Evolutionary conservation across 2,888 invertebrate genomes (phyloP).

Genomic region (Luperina testacea): DNA sequence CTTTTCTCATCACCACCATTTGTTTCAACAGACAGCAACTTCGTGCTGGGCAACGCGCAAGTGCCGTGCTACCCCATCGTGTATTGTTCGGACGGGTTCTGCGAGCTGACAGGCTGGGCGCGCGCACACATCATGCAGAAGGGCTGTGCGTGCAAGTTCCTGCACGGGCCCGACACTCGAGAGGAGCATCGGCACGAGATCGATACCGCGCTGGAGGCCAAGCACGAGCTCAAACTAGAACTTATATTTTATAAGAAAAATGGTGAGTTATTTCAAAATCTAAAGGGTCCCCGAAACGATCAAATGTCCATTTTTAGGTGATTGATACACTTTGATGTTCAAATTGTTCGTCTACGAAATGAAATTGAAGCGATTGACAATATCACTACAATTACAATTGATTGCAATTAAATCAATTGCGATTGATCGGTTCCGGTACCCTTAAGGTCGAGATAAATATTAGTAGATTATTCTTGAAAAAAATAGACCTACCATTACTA

Average conservation of each 20-base stretch:
- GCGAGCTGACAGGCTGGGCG: constrained; percentile 98
- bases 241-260: constrained; percentile 98
- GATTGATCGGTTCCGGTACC: neutral
- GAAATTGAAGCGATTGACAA: neutral
- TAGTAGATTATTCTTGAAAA: too few relatives aligned
- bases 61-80: constrained; percentile 97
- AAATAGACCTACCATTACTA: too few relatives aligned
- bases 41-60: constrained; percentile 98
- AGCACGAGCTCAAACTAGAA: constrained; percentile 97
- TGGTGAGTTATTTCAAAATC: constrained; percentile 90
- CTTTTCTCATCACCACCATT: neutral
- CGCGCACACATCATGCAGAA: constrained; percentile 99
- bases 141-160: constrained; percentile 98
- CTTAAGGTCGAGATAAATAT: neutral
- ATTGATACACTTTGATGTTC: neutral
- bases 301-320: neutral
- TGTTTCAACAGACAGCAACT: constrained; percentile 95
- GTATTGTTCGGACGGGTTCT: constrained; percentile 98
- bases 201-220: constrained; percentile 96
- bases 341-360: neutral
- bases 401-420: neutral
- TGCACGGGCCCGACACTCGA: constrained; percentile 97
- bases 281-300: neutral
- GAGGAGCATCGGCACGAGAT: constrained; percentile 97
- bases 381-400: neutral